Evolutionary conservation across 2,113 vertebrate genomes (phyloP), one percentile per base, ranked within the genome.

Genomic region (Hippocampus zosterae): DNA sequence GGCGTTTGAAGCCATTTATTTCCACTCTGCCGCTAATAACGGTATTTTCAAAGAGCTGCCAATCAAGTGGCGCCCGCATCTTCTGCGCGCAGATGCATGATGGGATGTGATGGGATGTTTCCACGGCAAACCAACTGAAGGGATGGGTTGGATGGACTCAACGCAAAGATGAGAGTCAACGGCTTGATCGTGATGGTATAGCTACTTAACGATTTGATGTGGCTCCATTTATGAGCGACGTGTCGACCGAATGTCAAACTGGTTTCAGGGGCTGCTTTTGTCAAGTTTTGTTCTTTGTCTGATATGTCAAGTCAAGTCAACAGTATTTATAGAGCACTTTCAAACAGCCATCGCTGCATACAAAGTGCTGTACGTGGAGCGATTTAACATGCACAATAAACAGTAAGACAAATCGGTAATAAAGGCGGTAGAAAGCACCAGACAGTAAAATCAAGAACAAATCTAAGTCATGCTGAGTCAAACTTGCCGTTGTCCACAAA

Each of bases 1-100:
- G 21, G 53, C 56, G 69, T 84, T 86, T 84, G 82, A 84, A 83
- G 82, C 77, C 70, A 69, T 82, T 86, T 80, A 76, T 74, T 74
- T 75, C 79, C 77, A 77, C 69, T 73, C 71, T 73, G 74, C 27
- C 75, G 81, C 70, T 84, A 72, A 77, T 81, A 83, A 81, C 21
- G 68, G 65, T 65, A 66, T 80, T 81, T 84, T 81, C 76, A 83
- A 72, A 77, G 82, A 72, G 82, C 78, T 81, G 84, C 78, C 82
- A 81, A 72, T 86, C 84, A 83, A 2, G 0, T 6, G 66, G 56
- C 23, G 44, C 68, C 73, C 29, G 66, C 62, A 0, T 46, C 25
- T 50, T 66, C 71, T 33, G 66, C 52, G 0, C 46, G 1, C 76
- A 81, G 56, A 72, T 44, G 40, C 65, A 48, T 67, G 4, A 18